Evolutionary conservation across 2,888 invertebrate genomes (phyloP).

Genomic region (Apodemia duryi): DNA sequence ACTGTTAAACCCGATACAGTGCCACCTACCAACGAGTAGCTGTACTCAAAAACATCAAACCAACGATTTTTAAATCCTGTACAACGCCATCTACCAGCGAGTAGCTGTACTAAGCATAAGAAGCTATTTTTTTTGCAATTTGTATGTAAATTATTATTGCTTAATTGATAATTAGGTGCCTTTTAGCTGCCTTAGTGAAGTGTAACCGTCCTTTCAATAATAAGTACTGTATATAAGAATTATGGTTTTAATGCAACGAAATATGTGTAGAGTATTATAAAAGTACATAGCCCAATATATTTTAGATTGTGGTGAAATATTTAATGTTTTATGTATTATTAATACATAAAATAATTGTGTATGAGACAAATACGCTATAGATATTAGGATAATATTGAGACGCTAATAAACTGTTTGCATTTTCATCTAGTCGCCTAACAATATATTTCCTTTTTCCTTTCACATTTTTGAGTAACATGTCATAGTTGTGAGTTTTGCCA

Average conservation of each 20-base stretch:
- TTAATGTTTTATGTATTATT: constrained; percentile 23
- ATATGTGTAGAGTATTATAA: constrained; percentile 48
- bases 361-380: constrained; percentile 16
- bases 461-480: constrained; percentile 37
- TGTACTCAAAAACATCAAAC: constrained; percentile 24
- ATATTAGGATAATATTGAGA: constrained; percentile 23
- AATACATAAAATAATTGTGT: constrained; percentile 20
- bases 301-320: constrained; percentile 21
- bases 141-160: constrained; percentile 30
- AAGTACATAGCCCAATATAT: constrained; percentile 29
- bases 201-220: constrained; percentile 67
- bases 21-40: constrained; percentile 56
- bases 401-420: constrained; percentile 43
- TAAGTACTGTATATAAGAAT: constrained; percentile 38
- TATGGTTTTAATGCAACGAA: constrained; percentile 65
- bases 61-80: constrained; percentile 23
- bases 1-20: constrained; percentile 43
- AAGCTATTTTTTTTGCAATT: constrained; percentile 25
- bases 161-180: constrained; percentile 49
- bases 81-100: constrained; percentile 55
- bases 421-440: constrained; percentile 50
- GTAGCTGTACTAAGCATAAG: constrained; percentile 38
- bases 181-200: constrained; percentile 64
- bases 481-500: constrained; percentile 55
- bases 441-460: constrained; percentile 38